Percentiles rank a stretch among this genome's conserved stretches.
phyloP scores from a whole-genome alignment of 2,888 invertebrate genomes.

The Rhamphomyia laevipes region DNA sequence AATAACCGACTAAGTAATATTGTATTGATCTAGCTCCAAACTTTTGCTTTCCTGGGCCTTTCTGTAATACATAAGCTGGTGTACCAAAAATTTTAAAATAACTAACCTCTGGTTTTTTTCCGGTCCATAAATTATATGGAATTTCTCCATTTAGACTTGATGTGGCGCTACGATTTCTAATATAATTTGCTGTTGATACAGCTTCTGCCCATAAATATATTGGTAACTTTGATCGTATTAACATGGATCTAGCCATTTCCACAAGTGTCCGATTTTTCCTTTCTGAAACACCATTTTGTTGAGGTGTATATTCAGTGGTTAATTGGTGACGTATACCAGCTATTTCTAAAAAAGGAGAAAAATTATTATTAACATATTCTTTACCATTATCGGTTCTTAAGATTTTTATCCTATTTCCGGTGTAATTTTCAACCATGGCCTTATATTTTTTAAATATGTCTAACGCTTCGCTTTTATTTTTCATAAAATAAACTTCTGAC shows the following conservation, averaged over 20 bases:
- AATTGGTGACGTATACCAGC: not conserved
- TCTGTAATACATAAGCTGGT: not conserved
- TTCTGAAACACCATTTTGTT: slow-evolving; percentile 3
- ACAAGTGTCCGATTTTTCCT: slow-evolving; percentile 1
- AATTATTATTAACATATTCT: no score
- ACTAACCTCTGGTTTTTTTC: not conserved
- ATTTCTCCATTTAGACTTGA: not conserved
- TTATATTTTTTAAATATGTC: no score
- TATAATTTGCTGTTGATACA: not conserved
- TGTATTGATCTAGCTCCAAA: not conserved
- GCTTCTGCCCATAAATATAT: not conserved
- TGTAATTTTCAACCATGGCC: no score
- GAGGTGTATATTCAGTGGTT: slow-evolving; percentile 2
- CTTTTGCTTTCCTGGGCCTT: not conserved
- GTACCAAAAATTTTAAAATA: not conserved
- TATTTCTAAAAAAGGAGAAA: not conserved
- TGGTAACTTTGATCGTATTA: not conserved
- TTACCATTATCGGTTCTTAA: no score
- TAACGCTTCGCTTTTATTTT: not conserved
- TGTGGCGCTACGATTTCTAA: not conserved
- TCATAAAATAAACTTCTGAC: not conserved
- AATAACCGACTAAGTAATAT: not conserved
- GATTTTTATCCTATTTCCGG: no score
- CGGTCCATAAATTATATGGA: not conserved
- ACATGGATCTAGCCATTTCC: not conserved